Evolutionary conservation across 2,888 invertebrate genomes (phyloP), one percentile per base, ranked within the genome.

Genomic region (Eilema sororculum): DNA sequence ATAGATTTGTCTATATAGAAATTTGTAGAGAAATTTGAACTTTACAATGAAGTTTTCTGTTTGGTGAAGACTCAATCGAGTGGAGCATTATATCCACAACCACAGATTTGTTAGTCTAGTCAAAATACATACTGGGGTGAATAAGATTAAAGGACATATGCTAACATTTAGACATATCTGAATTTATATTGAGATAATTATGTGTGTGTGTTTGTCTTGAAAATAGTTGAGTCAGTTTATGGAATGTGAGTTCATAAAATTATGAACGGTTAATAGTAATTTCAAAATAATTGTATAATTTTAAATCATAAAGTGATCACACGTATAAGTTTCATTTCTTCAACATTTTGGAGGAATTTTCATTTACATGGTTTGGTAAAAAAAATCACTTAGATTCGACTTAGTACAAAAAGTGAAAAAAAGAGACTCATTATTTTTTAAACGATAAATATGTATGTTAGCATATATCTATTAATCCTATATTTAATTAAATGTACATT

Each of bases 1-100:
- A 79, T 82, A 86, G 73, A 74, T 73, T 68, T 72, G 59, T 74
- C 71, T 28, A 71, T 25, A 73, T 59, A 72, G 72, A 74, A 75
- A 72, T 77, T 74, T 78, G n/a, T 57, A 68, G 30, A 75, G 63
- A 72, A 72, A 75, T 75, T 78, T 79, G 74, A 75, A 82, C 71
- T 82, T 77, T 75, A 75, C n/a, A 68, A 76, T 72, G 60, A 62
- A 63, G 33, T 46, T 37, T 57, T 64, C 37, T 68, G 25, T 24
- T 52, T 46, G 59, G 60, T 67, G 64, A 70, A 59, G 63, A 37
- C 22, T 68, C 24, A 28, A 71, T 37, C 72, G 76, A 58, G 67
- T 78, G 78, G 76, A 74, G 70, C 77, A 56, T 79, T 70, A 72
- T 25, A 62, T 13, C 28, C 71, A 80, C 75, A 80, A 80, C 72